Conservation (phyloP, 2,113 vertebrate species). For the Micronycteris hirsuta region DNA sequence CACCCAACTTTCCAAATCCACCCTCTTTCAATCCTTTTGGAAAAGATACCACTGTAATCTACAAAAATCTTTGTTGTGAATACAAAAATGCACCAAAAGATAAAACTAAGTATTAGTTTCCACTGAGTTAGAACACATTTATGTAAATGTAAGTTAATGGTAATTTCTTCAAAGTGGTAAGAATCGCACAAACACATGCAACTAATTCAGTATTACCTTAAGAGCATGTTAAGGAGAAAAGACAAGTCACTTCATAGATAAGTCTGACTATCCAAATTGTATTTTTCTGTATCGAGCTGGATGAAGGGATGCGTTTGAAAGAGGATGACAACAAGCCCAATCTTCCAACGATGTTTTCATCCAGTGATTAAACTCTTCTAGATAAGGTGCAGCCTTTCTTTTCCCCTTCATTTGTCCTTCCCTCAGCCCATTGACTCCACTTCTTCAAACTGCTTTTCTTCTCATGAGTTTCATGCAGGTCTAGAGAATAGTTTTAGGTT, state of each 20-base stretch:
- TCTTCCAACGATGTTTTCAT: background rate
- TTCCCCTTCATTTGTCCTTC: background rate
- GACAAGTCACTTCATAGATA: slow-evolving; percentile 9
- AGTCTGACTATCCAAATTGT: background rate
- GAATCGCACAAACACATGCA: background rate
- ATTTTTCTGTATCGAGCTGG: background rate
- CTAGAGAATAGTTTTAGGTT: slow-evolving; percentile 33
- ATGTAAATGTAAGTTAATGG: background rate
- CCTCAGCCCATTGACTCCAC: background rate
- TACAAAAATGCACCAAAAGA: background rate
- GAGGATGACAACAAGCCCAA: background rate
- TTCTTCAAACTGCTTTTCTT: background rate
- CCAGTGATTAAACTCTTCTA: background rate
- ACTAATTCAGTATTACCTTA: background rate
- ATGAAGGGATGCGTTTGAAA: background rate
- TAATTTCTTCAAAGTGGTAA: slow-evolving; percentile 30
- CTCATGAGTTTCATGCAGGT: background rate
- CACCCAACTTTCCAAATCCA: background rate
- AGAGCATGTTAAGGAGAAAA: slow-evolving; percentile 30
- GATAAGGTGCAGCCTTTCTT: background rate
- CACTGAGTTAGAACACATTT: background rate
- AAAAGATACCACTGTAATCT: slow-evolving; percentile 4
- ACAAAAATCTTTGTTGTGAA: background rate
- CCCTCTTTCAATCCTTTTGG: background rate
- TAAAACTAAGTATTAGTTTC: slow-evolving; percentile 18